A percentile compares a stretch with the other conserved stretches of the same genome.
Conservation (phyloP, 2,113 vertebrate genomes). For the Pelecanoides urinatrix region DNA sequence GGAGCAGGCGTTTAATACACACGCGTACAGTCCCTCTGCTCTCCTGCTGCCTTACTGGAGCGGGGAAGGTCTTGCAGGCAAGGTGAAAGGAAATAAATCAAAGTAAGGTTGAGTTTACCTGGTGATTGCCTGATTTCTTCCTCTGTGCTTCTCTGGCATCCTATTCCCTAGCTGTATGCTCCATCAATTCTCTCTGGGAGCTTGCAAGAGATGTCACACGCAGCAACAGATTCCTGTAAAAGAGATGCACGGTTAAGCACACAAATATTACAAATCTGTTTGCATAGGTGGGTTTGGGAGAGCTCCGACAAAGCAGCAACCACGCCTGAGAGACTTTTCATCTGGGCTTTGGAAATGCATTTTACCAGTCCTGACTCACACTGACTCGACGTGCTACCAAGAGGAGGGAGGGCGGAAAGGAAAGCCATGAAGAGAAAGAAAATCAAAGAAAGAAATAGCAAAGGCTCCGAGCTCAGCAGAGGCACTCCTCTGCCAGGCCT, state of each 20-base stretch:
- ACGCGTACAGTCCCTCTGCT: not conserved
- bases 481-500: conserved; percentile 56
- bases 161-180: conserved; percentile 46
- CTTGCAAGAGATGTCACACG: conserved; percentile 60
- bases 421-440: conserved; percentile 18
- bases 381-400: conserved; percentile 51
- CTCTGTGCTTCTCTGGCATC: conserved; percentile 56
- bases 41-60: conserved; percentile 7
- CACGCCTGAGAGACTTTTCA: conserved; percentile 66
- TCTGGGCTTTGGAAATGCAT: conserved; percentile 64
- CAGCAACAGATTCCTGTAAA: conserved; percentile 75
- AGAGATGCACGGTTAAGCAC: conserved; percentile 80
- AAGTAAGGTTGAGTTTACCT: conserved; percentile 72
- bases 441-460: conserved; percentile 30
- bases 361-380: conserved; percentile 66
- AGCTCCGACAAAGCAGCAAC: conserved; percentile 54
- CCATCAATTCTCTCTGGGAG: conserved; percentile 50
- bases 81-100: conserved; percentile 48
- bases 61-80: not conserved
- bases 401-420: conserved; percentile 18
- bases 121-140: conserved; percentile 53
- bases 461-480: conserved; percentile 59
- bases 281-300: conserved; percentile 63
- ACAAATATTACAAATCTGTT: conserved; percentile 73
- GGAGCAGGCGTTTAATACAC: conserved; percentile 61